These are phyloP conservation scores for Orius laevigatus DNA, from an alignment of 1,140 invertebrate species.

Conservation along the genomic window DNA sequence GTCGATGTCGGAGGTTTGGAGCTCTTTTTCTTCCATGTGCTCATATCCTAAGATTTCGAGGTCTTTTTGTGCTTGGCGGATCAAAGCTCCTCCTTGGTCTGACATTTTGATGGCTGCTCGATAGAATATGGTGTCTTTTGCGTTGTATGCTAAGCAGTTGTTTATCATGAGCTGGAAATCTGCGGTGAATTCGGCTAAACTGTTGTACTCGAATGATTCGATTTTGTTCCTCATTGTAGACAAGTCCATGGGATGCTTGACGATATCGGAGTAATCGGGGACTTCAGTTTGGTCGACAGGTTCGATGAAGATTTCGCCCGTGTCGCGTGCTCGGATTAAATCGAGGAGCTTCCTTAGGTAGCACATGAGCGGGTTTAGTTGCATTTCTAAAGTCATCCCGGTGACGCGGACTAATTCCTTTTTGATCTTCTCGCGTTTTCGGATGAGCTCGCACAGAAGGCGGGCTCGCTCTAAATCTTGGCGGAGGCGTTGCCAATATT, in stretches of 20 bases:
- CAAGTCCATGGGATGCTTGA: slow-evolving; percentile 90
- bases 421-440: slow-evolving; percentile 90
- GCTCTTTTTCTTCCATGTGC: slow-evolving; percentile 28
- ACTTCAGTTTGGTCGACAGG: slow-evolving; percentile 84
- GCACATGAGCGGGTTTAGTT: slow-evolving; percentile 65
- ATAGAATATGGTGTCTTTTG: slow-evolving; percentile 76
- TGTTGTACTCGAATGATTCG: slow-evolving; percentile 35
- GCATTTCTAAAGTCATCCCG: slow-evolving; percentile 61
- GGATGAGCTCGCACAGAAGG: slow-evolving; percentile 80
- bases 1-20: slow-evolving; percentile 5
- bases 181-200: slow-evolving; percentile 59
- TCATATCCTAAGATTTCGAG: slow-evolving; percentile 45
- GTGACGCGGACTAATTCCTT: slow-evolving; percentile 67
- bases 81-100: slow-evolving; percentile 58
- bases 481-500: slow-evolving; percentile 86
- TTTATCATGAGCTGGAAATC: slow-evolving; percentile 90
- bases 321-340: slow-evolving; percentile 60
- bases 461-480: slow-evolving; percentile 89
- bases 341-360: slow-evolving; percentile 59
- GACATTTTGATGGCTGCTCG: slow-evolving; percentile 72
- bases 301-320: slow-evolving; percentile 76
- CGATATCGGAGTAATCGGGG: slow-evolving; percentile 82
- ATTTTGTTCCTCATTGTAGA: slow-evolving; percentile 69
- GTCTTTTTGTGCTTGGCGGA: slow-evolving; percentile 59
- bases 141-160: slow-evolving; percentile 90